These are phyloP conservation scores for Ellobius talpinus DNA, from an alignment of 2,113 vertebrate genomes.

Conservation along the genomic window DNA sequence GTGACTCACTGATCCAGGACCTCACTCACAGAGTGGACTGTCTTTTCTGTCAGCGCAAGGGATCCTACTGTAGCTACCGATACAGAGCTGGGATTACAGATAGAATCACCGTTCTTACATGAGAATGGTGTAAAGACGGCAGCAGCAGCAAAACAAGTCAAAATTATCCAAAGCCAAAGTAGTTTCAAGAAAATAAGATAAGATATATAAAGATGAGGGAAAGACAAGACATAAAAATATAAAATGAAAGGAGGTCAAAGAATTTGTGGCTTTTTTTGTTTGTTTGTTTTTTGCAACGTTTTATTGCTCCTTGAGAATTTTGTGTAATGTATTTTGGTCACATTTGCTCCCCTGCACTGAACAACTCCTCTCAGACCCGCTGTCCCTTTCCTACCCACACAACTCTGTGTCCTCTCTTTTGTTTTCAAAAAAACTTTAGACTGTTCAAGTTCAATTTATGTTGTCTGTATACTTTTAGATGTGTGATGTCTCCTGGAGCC, in stretches of 20 bases:
- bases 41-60: too few relatives aligned
- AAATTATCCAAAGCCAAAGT: background rate
- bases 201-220: background rate
- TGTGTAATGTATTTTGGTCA: background rate
- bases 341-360: accelerated
- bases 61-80: too few relatives aligned
- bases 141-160: background rate
- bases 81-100: background rate
- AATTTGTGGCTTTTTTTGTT: background rate
- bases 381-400: background rate
- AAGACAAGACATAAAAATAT: background rate
- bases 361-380: background rate
- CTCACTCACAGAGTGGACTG: background rate
- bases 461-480: background rate
- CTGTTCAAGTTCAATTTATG: background rate
- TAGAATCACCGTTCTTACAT: background rate
- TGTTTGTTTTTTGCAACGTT: background rate
- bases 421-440: background rate
- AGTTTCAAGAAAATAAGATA: background rate
- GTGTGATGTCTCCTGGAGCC: background rate
- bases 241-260: background rate
- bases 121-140: background rate
- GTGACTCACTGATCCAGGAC: background rate
- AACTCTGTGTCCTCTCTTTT: background rate
- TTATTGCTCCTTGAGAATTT: background rate